Base-by-base conservation (phyloP, 1,140 invertebrate genomes). In the Leptestheria dahalacensis region DNA sequence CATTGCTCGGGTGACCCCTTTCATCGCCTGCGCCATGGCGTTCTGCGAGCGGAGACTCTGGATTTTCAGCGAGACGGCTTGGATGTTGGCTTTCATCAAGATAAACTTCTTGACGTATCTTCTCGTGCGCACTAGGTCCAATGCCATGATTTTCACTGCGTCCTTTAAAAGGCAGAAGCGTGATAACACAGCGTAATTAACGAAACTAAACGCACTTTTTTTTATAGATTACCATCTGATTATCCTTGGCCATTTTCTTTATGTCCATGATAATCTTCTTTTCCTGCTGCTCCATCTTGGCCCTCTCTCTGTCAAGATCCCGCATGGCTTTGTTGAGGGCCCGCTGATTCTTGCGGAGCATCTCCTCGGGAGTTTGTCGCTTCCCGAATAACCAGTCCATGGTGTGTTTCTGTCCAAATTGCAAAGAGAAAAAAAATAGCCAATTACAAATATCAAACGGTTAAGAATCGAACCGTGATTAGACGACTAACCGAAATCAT, bases 141-240 rank as follows among this genome's bases (percentile, higher is more conserved):
- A 97, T 1, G 97, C 97, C 95, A 99, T 98, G 64, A 99, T 96
- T 80, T 97, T 98, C 0, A 99, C 97, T 57, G 96, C 91, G 78
- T 99, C 96, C 91, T 94, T n/a, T n/a, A n/a, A n/a, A n/a, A n/a
- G n/a, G n/a, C n/a, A n/a, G n/a, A n/a, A n/a, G 33, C 33, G 6
- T 41, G 6, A 9, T 41, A 41, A 41, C 33, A 9, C 15, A 41
- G 15, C 33, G 33, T 41, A 9, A 9, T 41, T 41, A 41, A 41
- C 15, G 6, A 41, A 6, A 15, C 6, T 9, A 41, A 41, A 15
- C 15, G 6, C 6, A 41, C n/a, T 59, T 15, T 50, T 57, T 47
- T 63, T 46, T 41, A 57, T 23, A 58, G n/a, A 25, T 12, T 74
- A 93, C 91, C 95, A 99, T 99, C 79, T 99, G 96, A 48, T 92